Percentiles rank a stretch among this genome's conserved stretches.
Conservation (phyloP, 2,113 vertebrate genomes). For the Setophaga petechia region DNA sequence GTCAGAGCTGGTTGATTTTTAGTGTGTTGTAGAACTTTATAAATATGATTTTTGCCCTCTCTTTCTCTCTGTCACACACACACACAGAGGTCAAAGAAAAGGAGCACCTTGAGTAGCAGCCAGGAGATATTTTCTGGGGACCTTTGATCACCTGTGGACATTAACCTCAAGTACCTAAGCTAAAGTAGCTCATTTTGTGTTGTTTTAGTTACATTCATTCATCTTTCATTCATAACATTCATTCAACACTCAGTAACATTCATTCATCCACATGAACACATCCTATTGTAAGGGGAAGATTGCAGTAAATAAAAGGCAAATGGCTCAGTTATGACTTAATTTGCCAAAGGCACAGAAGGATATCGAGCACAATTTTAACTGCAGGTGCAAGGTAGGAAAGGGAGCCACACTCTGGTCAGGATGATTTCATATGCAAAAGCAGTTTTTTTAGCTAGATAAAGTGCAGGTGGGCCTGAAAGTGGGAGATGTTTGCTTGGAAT, state of each 20-base stretch:
- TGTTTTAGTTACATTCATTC: neutral
- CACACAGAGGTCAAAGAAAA: neutral
- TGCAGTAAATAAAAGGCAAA: neutral
- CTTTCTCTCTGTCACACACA: neutral
- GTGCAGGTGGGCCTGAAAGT: neutral
- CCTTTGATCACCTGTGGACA: neutral
- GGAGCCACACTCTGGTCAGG: neutral
- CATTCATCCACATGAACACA: neutral
- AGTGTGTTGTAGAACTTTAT: neutral
- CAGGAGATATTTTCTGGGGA: neutral
- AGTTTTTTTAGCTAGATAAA: neutral
- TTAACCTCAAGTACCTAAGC: neutral
- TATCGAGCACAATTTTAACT: neutral
- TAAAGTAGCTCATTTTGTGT: neutral
- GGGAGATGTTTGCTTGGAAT: neutral
- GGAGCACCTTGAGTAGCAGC: neutral
- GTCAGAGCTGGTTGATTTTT: neutral
- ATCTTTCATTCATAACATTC: neutral
- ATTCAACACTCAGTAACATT: neutral
- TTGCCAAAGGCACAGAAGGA: neutral
- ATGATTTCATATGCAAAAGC: neutral
- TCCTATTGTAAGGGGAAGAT: neutral
- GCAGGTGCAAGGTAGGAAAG: neutral
- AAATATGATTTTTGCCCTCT: neutral
- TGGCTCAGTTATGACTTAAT: neutral